phyloP scores from a whole-genome alignment of 2,113 vertebrate species.

The Sturnus vulgaris region DNA sequence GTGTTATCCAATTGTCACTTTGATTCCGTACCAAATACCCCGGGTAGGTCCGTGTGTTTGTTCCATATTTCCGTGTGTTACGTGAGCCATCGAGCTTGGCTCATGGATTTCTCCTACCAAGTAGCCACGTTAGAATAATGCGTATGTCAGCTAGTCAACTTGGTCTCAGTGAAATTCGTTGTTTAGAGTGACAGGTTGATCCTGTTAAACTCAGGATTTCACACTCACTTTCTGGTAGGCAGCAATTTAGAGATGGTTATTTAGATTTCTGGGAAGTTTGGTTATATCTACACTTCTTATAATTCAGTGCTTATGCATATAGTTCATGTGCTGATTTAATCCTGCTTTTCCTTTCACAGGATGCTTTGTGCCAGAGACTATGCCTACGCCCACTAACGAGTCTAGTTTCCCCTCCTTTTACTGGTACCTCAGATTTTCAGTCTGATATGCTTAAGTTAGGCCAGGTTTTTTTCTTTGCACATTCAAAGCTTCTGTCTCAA shows the following conservation, averaged over 20 bases:
- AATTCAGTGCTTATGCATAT: not conserved
- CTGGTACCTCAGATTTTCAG: not conserved
- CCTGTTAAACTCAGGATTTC: not conserved
- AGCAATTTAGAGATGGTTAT: not conserved
- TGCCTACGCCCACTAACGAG: not conserved
- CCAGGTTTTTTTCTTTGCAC: not conserved
- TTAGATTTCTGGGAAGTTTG: not conserved
- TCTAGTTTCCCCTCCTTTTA: not conserved
- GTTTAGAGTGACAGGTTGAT: not conserved
- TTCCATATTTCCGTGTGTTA: not conserved
- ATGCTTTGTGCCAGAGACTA: not conserved
- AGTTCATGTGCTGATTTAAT: not conserved
- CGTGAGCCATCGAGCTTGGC: fast-evolving
- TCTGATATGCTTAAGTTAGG: not conserved
- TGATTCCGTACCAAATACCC: constrained; percentile 91
- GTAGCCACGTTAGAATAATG: not conserved
- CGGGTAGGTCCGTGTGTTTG: constrained; percentile 73
- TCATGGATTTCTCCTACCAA: not conserved
- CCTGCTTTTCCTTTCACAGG: not conserved
- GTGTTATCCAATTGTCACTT: constrained; percentile 97
- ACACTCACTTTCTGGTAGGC: not conserved
- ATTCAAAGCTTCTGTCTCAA: not conserved
- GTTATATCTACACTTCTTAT: not conserved
- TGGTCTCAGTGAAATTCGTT: not conserved
- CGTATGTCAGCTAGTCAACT: not conserved